Evolutionary conservation across 2,113 vertebrate species (phyloP).

Genomic region (Limanda limanda): DNA sequence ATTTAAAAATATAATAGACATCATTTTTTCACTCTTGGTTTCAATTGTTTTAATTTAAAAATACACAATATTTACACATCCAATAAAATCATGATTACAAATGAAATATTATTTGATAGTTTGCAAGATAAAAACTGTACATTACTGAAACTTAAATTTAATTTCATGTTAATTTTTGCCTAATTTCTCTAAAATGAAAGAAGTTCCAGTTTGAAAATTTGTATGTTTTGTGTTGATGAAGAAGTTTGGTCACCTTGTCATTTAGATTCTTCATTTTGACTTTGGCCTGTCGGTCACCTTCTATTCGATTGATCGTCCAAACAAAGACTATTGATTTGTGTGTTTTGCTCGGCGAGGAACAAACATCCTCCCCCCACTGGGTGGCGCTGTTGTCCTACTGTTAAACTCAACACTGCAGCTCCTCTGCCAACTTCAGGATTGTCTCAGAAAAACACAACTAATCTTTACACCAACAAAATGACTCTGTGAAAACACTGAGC

Average conservation of each 20-base stretch:
- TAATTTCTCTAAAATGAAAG: too few relatives aligned
- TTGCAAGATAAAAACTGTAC: too few relatives aligned
- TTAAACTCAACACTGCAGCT: neutral
- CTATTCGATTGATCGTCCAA: neutral
- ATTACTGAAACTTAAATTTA: too few relatives aligned
- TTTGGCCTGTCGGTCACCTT: neutral
- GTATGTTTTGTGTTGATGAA: too few relatives aligned
- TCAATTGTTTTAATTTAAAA: too few relatives aligned
- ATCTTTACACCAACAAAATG: constrained; percentile 32
- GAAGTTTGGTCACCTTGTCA: neutral
- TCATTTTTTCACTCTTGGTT: too few relatives aligned
- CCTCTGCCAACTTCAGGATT: neutral
- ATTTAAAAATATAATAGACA: too few relatives aligned
- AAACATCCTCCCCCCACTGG: constrained; percentile 46
- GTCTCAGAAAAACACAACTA: neutral
- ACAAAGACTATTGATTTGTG: neutral
- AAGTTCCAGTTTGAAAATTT: too few relatives aligned
- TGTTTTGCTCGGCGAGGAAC: neutral
- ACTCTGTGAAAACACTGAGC: constrained; percentile 16
- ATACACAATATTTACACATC: neutral
- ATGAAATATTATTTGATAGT: neutral
- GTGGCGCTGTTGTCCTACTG: constrained; percentile 18
- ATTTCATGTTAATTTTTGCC: too few relatives aligned
- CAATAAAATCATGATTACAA: too few relatives aligned
- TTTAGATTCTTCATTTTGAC: neutral